These are phyloP conservation scores for Drosophila bunnanda DNA, from an alignment of 2,888 invertebrate species.

Conservation along the genomic window DNA sequence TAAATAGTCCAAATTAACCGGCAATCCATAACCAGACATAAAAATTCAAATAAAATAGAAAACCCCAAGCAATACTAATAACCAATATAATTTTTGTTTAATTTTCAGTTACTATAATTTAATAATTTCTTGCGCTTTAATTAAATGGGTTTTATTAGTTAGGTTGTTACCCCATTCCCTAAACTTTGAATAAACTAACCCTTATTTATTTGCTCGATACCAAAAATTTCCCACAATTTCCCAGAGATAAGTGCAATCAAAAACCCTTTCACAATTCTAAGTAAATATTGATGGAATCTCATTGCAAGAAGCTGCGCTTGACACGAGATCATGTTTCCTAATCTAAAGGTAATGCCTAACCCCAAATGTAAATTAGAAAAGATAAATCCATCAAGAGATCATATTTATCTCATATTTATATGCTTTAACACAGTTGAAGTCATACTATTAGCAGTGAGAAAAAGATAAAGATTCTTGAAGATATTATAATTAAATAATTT, in stretches of 20 bases:
- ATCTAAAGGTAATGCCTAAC: slow-evolving; percentile 36
- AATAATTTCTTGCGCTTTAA: background rate
- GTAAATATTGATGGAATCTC: slow-evolving; percentile 41
- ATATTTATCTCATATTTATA: slow-evolving; percentile 47
- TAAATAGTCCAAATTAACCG: background rate
- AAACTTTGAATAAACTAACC: background rate
- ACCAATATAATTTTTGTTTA: background rate
- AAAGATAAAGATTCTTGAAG: background rate
- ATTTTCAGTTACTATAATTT: background rate
- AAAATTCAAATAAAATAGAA: background rate
- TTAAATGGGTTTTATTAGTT: too few relatives aligned
- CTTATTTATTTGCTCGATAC: slow-evolving; percentile 1
- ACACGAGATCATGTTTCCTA: slow-evolving; percentile 65
- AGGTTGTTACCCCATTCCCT: background rate
- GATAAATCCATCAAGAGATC: slow-evolving; percentile 8
- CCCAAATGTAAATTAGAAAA: slow-evolving; percentile 9
- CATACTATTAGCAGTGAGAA: background rate
- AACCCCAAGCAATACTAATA: background rate
- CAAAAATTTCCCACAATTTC: slow-evolving; percentile 35
- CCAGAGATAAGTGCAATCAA: slow-evolving; percentile 8
- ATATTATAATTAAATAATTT: too few relatives aligned
- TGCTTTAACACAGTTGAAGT: background rate
- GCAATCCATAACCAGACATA: background rate
- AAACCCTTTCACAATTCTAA: slow-evolving; percentile 54
- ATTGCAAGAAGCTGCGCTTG: slow-evolving; percentile 31